Evolutionary conservation across 1,140 invertebrate species (phyloP).

Genomic region (Zaprionus vittiger): DNA sequence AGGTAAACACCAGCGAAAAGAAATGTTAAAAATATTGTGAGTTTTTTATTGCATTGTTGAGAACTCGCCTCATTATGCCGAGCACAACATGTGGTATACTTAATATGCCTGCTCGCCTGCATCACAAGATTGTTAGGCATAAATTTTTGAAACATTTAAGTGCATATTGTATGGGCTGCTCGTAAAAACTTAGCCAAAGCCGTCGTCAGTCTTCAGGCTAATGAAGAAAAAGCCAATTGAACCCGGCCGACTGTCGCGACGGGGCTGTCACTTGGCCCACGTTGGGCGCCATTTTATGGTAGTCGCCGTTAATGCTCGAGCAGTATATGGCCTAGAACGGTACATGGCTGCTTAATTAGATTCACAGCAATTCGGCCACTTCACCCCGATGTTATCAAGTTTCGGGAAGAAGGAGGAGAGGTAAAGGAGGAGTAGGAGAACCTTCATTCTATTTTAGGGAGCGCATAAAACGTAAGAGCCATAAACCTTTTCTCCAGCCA

Average conservation of each 20-base stretch:
- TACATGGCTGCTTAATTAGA: conserved; percentile 71
- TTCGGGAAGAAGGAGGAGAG: not conserved
- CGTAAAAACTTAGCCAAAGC: conserved; percentile 51
- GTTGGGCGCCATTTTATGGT: conserved; percentile 66
- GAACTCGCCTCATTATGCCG: not conserved
- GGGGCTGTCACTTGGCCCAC: conserved; percentile 43
- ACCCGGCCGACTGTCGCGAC: conserved; percentile 3
- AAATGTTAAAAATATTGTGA: conserved; percentile 43
- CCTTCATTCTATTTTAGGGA: conserved; percentile 27
- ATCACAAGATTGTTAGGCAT: conserved; percentile 34
- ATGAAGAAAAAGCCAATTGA: conserved; percentile 46
- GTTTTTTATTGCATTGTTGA: conserved; percentile 39
- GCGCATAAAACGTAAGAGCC: conserved; percentile 68
- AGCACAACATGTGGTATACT: conserved; percentile 72
- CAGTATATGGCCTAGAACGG: conserved; percentile 13
- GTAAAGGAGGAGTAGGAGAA: not conserved
- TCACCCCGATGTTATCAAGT: conserved; percentile 15
- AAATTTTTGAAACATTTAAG: conserved; percentile 56
- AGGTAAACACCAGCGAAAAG: not conserved
- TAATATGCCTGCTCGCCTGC: conserved; percentile 48
- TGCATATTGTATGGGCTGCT: conserved; percentile 47
- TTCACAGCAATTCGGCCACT: conserved; percentile 49
- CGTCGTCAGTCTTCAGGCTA: conserved; percentile 19
- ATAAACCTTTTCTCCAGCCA: conserved; percentile 61
- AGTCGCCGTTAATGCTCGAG: conserved; percentile 8